Evolutionary conservation across 2,113 vertebrate species (phyloP).

Genomic region (Micronisus gabar): DNA sequence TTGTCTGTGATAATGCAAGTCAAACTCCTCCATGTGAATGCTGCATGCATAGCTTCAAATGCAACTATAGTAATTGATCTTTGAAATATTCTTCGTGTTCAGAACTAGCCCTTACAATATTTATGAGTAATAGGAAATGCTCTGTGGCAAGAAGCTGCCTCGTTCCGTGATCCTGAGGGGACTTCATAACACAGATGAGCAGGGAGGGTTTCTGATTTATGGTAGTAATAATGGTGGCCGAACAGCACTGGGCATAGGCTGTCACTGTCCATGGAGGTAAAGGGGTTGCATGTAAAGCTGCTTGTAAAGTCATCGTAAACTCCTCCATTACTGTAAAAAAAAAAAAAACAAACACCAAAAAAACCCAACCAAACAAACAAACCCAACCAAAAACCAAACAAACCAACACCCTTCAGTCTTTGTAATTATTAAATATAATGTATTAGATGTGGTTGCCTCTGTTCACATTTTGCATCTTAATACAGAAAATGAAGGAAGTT

Average conservation of each 20-base stretch:
- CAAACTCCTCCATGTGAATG: not conserved
- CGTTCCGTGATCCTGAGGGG: rapidly evolving
- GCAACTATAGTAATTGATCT: not conserved
- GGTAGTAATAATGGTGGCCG: not conserved
- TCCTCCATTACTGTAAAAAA: not conserved
- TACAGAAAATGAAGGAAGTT: not conserved
- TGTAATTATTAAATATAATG: not conserved
- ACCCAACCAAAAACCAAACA: too few species aligned
- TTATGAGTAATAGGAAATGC: not conserved
- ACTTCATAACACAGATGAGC: not conserved
- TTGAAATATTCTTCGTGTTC: not conserved
- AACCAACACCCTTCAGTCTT: not conserved
- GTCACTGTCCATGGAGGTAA: not conserved
- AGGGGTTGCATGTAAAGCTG: not conserved
- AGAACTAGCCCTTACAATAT: not conserved
- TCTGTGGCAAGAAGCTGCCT: not conserved
- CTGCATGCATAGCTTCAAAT: not conserved
- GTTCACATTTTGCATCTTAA: not conserved
- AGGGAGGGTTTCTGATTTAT: not conserved
- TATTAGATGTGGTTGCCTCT: not conserved
- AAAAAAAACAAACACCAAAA: too few species aligned
- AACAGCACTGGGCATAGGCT: rapidly evolving
- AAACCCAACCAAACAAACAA: too few species aligned
- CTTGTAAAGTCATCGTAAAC: not conserved
- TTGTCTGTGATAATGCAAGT: not conserved